Conservation (phyloP, 2,113 vertebrate species). For the Mirza zaza region DNA sequence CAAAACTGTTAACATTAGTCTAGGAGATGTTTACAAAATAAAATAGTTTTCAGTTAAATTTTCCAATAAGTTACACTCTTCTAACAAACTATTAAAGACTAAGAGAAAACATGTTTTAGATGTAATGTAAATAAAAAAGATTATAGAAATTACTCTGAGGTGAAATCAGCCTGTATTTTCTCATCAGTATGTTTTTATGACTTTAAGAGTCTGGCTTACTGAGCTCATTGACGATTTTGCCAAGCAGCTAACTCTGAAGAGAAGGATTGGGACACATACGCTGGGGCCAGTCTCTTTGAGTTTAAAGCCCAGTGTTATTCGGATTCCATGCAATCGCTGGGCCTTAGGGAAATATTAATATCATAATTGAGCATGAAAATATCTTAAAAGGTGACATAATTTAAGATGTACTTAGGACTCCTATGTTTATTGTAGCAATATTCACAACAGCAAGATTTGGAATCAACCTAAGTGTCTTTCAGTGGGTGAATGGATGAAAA, state of each 20-base stretch:
- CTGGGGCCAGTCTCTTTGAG: not conserved
- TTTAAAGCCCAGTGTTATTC: not conserved
- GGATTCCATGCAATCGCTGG: not conserved
- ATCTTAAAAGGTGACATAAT: not conserved
- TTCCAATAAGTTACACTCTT: not conserved
- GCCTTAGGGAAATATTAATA: not conserved
- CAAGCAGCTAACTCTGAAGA: not conserved
- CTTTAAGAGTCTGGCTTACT: not conserved
- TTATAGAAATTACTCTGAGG: not conserved
- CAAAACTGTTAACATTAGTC: not conserved
- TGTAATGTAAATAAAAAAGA: not conserved
- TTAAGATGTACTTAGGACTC: not conserved
- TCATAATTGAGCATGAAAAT: not conserved
- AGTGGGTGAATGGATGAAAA: too few relatives aligned
- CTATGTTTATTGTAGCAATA: too few relatives aligned
- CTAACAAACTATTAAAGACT: not conserved
- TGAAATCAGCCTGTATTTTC: not conserved
- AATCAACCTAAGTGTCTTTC: too few relatives aligned
- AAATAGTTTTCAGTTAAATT: not conserved
- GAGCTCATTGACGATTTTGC: not conserved
- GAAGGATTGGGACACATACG: not conserved
- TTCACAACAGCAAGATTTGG: too few relatives aligned
- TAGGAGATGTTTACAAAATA: not conserved
- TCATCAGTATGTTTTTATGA: not conserved
- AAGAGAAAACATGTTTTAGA: not conserved